Evolutionary conservation across 2,888 invertebrate genomes (phyloP).

Genomic region (Dolichopus griseipennis): DNA sequence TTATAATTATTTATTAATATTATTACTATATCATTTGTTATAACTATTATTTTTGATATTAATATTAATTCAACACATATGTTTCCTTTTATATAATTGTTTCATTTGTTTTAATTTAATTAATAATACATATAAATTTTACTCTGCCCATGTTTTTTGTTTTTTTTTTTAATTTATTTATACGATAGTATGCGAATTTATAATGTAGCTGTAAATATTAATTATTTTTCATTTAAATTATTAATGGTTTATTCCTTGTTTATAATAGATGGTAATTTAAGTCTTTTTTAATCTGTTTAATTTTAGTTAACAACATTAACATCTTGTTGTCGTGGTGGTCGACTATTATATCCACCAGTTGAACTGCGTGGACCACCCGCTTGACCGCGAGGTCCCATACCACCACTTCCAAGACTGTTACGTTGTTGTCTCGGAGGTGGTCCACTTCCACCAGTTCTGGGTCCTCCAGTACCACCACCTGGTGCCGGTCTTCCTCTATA

Average conservation of each 20-base stretch:
- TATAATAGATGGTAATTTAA: background rate
- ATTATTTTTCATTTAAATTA: background rate
- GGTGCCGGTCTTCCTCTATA: conserved; percentile 17
- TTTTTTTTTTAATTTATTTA: background rate
- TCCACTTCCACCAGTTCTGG: conserved; percentile 28
- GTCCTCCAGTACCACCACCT: conserved; percentile 22
- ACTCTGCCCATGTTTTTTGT: background rate
- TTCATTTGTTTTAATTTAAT: background rate
- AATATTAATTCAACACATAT: background rate
- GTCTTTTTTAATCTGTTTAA: background rate
- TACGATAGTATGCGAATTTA: background rate
- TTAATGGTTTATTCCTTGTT: background rate
- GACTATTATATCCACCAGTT: background rate
- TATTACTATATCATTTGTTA: background rate
- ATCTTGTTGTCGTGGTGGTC: conserved; percentile 7
- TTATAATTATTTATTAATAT: background rate
- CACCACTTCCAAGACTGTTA: conserved; percentile 28
- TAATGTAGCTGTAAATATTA: background rate
- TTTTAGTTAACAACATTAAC: background rate
- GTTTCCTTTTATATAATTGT: background rate
- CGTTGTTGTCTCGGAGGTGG: conserved; percentile 27
- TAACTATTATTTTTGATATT: background rate
- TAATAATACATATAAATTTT: background rate
- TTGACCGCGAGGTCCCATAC: conserved; percentile 20
- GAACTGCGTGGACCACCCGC: conserved; percentile 19